These are phyloP conservation scores for Thereva unica DNA, from an alignment of 2,888 invertebrate species.

Conservation along the genomic window DNA sequence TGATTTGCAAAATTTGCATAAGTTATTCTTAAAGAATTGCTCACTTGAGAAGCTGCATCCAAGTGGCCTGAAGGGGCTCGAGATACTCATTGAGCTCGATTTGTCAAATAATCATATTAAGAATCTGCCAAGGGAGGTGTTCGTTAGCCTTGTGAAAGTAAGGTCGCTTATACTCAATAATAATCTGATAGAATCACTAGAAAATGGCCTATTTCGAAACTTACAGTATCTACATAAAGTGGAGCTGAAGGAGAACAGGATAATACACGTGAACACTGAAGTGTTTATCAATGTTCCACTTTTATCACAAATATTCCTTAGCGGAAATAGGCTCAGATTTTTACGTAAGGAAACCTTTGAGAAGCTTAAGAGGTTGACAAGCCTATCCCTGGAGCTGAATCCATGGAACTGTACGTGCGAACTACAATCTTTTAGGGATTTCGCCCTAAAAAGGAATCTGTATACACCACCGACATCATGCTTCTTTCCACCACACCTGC, in stretches of 20 bases:
- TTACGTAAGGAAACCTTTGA: constrained; percentile 69
- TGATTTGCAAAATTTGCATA: constrained; percentile 77
- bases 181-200: constrained; percentile 72
- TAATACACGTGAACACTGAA: constrained; percentile 69
- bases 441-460: constrained; percentile 73
- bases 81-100: constrained; percentile 80
- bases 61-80: constrained; percentile 73
- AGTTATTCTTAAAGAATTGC: constrained; percentile 74
- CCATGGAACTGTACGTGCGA: constrained; percentile 89
- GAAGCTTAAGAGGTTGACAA: constrained; percentile 68
- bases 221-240: constrained; percentile 75
- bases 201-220: constrained; percentile 74
- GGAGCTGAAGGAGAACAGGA: constrained; percentile 73
- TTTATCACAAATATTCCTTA: constrained; percentile 70
- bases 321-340: constrained; percentile 73
- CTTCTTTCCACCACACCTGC: constrained; percentile 68
- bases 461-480: constrained; percentile 78
- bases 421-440: constrained; percentile 76
- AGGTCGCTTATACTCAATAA: constrained; percentile 73
- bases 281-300: constrained; percentile 73
- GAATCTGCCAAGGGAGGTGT: constrained; percentile 68
- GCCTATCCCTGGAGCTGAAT: constrained; percentile 76
- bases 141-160: constrained; percentile 71
- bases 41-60: constrained; percentile 70
- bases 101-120: constrained; percentile 73